These are phyloP conservation scores for Rynchops niger DNA, from an alignment of 2,113 vertebrate genomes.

Conservation along the genomic window DNA sequence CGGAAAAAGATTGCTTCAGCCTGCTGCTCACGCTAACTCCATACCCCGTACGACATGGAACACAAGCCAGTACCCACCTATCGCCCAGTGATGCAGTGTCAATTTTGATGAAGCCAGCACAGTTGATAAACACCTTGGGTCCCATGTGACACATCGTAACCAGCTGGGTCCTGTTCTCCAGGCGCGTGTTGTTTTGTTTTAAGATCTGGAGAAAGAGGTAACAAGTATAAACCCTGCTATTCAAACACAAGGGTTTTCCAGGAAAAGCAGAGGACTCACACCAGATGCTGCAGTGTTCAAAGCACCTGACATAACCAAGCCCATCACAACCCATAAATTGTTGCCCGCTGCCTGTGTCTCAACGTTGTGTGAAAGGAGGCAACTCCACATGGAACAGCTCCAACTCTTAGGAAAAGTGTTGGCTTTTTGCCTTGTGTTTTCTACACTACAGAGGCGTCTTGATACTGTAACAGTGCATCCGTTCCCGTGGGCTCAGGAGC, in stretches of 20 bases:
- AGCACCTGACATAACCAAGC: not conserved
- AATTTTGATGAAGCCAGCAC: conserved; percentile 98
- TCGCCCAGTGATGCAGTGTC: conserved; percentile 96
- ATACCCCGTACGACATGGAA: rapidly evolving
- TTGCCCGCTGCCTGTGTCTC: not conserved
- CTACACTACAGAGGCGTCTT: not conserved
- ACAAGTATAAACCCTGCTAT: not conserved
- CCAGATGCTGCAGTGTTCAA: not conserved
- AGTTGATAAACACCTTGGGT: conserved; percentile 99
- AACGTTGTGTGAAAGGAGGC: not conserved
- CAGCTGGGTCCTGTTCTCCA: conserved; percentile 96
- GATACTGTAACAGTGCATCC: not conserved
- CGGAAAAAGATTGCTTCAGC: not conserved
- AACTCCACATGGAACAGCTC: not conserved
- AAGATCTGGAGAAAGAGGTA: conserved; percentile 81
- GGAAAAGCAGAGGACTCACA: not conserved
- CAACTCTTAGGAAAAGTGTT: not conserved
- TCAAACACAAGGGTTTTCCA: not conserved
- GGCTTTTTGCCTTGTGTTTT: not conserved
- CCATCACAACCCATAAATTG: not conserved
- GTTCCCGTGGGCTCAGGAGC: not conserved
- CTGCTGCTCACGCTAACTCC: not conserved
- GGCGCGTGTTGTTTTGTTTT: conserved; percentile 96
- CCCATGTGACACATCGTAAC: conserved; percentile 99
- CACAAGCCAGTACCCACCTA: conserved; percentile 77